phyloP scores from a whole-genome alignment of 2,888 invertebrate genomes.

The Bruchidius siliquastri region DNA sequence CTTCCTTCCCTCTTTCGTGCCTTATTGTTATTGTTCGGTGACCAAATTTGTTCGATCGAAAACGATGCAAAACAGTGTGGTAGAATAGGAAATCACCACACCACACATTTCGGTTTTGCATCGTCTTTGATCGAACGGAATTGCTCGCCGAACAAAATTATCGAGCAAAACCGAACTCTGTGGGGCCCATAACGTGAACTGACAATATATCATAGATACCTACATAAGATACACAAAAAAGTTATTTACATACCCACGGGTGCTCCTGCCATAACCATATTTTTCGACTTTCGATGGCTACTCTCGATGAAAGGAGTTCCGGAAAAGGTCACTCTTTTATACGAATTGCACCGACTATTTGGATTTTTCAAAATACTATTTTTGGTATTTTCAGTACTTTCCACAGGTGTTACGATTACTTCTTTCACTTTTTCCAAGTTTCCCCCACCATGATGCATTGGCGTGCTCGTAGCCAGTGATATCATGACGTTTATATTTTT shows the following conservation, averaged over 20 bases:
- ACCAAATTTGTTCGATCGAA: no score
- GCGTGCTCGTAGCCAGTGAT: constrained; percentile 33
- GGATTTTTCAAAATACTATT: constrained; percentile 22
- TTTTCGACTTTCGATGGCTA: constrained; percentile 9
- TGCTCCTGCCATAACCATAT: constrained; percentile 1
- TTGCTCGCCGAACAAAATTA: no score
- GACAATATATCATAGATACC: not conserved
- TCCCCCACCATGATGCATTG: constrained; percentile 29
- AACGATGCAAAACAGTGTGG: no score
- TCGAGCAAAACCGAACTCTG: no score
- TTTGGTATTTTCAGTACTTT: constrained; percentile 18
- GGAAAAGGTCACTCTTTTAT: constrained; percentile 36
- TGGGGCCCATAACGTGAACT: no score
- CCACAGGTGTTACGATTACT: constrained; percentile 29
- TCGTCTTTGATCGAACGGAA: no score
- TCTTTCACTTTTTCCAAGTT: constrained; percentile 25
- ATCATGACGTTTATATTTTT: constrained; percentile 14
- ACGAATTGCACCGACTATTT: not conserved
- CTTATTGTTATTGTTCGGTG: no score
- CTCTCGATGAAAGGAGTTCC: constrained; percentile 26
- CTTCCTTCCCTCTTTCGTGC: no score
- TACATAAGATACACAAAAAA: not conserved
- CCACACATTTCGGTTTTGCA: no score
- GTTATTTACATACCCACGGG: not conserved
- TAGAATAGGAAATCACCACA: no score